These are phyloP conservation scores for Orchestes rusci DNA, from an alignment of 2,888 invertebrate genomes.

Conservation along the genomic window DNA sequence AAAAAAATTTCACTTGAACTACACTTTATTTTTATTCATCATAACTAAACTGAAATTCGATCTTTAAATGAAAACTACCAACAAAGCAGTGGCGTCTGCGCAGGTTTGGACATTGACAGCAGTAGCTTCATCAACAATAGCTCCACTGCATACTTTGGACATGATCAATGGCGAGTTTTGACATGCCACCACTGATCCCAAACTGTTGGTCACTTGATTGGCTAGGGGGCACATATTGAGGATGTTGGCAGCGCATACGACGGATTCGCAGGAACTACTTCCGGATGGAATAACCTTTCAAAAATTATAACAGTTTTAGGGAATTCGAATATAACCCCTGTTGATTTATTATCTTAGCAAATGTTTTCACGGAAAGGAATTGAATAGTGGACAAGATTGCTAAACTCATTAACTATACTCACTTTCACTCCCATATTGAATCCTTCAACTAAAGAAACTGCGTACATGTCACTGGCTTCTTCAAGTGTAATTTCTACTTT, in stretches of 20 bases:
- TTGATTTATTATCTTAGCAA: too few species aligned
- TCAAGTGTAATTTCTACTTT: conserved; percentile 43
- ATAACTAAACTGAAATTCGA: not conserved
- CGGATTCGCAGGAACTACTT: conserved; percentile 21
- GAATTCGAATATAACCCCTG: too few species aligned
- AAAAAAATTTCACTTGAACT: too few species aligned
- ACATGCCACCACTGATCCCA: conserved; percentile 28
- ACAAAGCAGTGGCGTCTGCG: conserved; percentile 19
- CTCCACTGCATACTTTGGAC: conserved; percentile 42
- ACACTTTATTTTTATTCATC: not conserved
- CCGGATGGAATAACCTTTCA: conserved; percentile 17
- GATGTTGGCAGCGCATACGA: conserved; percentile 26
- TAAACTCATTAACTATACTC: conserved; percentile 1
- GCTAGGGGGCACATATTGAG: conserved; percentile 25
- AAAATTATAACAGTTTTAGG: not conserved
- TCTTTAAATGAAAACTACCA: conserved; percentile 24
- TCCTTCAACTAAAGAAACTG: conserved; percentile 46
- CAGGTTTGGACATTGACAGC: conserved; percentile 10
- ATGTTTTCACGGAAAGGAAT: not conserved
- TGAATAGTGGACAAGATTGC: not conserved
- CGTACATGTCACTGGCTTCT: conserved; percentile 42
- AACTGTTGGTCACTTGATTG: conserved; percentile 24
- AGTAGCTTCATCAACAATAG: conserved; percentile 32
- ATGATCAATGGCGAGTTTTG: conserved; percentile 36
- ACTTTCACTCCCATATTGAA: conserved; percentile 40